Percentiles rank a stretch among this genome's conserved stretches.
These are phyloP conservation scores for Brachionus calyciflorus DNA, from an alignment of 1,140 invertebrate species.

Conservation along the genomic window DNA sequence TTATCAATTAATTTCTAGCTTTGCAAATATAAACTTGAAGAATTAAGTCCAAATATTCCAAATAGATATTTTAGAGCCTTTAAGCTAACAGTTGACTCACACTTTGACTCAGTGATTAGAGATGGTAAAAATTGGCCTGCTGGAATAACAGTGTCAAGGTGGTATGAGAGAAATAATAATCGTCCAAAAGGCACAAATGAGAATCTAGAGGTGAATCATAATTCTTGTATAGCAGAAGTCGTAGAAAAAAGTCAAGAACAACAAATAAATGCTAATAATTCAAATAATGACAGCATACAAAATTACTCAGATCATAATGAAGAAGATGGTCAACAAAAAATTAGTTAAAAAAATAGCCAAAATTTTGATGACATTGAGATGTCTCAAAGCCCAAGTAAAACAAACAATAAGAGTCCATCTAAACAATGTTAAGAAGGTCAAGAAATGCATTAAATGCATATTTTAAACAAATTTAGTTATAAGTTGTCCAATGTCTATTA, in stretches of 20 bases:
- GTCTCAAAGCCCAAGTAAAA: too few species aligned
- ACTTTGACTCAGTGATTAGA: not conserved
- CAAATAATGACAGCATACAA: too few species aligned
- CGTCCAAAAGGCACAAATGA: not conserved
- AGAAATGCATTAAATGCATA: too few species aligned
- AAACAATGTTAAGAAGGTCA: too few species aligned
- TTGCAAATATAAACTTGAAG: not conserved
- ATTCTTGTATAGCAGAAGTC: not conserved
- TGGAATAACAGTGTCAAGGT: not conserved
- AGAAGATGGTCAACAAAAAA: too few species aligned
- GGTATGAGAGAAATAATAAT: not conserved
- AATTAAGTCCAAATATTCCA: constrained; percentile 10
- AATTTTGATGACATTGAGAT: too few species aligned
- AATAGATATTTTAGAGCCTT: not conserved
- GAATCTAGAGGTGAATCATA: not conserved
- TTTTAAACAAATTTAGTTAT: too few species aligned
- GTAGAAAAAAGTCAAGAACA: too few species aligned
- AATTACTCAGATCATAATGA: too few species aligned
- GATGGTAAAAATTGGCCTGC: not conserved
- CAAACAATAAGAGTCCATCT: too few species aligned
- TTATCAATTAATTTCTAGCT: not conserved
- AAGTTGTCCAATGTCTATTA: not conserved
- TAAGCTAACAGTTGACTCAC: constrained; percentile 1
- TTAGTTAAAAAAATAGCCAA: too few species aligned
- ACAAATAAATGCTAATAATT: not conserved